These are phyloP conservation scores for Cercocebus atys DNA, from an alignment of 2,113 vertebrate genomes.

Conservation along the genomic window DNA sequence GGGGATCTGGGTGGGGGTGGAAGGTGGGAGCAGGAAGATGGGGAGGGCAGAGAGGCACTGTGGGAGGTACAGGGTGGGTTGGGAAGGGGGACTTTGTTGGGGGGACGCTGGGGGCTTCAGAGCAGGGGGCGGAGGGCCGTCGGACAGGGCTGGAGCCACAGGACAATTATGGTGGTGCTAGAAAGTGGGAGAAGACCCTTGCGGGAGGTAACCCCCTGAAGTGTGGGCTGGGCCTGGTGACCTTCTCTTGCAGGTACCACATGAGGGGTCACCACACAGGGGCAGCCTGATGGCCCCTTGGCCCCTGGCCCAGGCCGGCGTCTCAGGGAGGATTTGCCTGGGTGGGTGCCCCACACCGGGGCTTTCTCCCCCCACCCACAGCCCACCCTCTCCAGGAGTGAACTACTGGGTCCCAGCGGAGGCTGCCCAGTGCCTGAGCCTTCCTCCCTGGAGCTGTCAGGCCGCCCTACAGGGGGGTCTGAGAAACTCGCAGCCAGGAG, in stretches of 20 bases:
- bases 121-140: no score
- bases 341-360: no score
- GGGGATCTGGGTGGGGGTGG: not conserved
- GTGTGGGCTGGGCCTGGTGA: not conserved
- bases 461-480: no score
- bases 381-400: no score
- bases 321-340: not conserved
- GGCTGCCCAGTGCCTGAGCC: no score
- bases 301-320: not conserved
- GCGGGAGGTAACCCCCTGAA: fast-evolving
- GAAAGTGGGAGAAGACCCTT: not conserved
- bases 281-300: no score
- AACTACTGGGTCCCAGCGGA: no score
- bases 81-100: not conserved
- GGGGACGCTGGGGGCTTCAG: not conserved
- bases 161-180: not conserved
- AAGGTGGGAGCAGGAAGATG: not conserved
- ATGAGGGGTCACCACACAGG: not conserved
- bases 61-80: not conserved
- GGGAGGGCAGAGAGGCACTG: not conserved
- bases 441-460: no score
- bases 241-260: not conserved
- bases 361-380: no score
- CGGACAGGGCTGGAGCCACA: not conserved
- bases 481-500: not conserved